Evolutionary conservation across 2,888 invertebrate species (phyloP).

Genomic region (Drosophila emarginata): DNA sequence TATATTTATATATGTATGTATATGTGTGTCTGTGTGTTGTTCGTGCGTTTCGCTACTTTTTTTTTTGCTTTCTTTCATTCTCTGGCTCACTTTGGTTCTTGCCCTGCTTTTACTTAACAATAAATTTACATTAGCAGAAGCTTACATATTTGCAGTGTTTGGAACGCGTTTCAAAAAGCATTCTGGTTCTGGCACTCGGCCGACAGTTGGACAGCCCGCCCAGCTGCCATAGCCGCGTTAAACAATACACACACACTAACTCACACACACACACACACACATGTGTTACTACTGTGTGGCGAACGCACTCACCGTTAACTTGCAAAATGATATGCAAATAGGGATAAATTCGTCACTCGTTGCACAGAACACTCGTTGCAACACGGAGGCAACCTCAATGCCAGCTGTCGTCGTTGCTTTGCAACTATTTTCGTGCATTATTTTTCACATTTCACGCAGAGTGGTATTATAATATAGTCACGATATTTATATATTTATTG

Average conservation of each 20-base stretch:
- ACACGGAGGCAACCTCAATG: conserved; percentile 34
- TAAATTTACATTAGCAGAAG: conserved; percentile 81
- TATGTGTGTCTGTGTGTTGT: neutral
- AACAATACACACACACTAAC: conserved; percentile 35
- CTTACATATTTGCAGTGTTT: conserved; percentile 79
- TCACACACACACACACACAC: neutral
- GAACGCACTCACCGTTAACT: conserved; percentile 75
- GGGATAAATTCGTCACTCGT: conserved; percentile 74
- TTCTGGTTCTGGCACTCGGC: conserved; percentile 37
- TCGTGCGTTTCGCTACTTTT: neutral
- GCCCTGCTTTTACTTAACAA: conserved; percentile 65
- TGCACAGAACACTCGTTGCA: conserved; percentile 47
- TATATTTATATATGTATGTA: neutral
- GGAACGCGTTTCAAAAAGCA: conserved; percentile 62
- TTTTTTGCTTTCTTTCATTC: neutral
- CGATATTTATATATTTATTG: neutral
- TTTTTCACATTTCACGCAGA: neutral
- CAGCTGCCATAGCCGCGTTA: conserved; percentile 22
- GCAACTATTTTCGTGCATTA: neutral
- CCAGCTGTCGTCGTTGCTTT: conserved; percentile 21
- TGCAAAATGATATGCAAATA: conserved; percentile 81
- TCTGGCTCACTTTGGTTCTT: conserved; percentile 4
- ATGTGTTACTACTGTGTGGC: conserved; percentile 42
- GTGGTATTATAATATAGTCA: neutral
- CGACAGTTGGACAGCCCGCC: conserved; percentile 56